Percentiles rank a stretch among this genome's conserved stretches.
Conservation (phyloP, 2,888 invertebrate genomes). For the Epirrita christyi region DNA sequence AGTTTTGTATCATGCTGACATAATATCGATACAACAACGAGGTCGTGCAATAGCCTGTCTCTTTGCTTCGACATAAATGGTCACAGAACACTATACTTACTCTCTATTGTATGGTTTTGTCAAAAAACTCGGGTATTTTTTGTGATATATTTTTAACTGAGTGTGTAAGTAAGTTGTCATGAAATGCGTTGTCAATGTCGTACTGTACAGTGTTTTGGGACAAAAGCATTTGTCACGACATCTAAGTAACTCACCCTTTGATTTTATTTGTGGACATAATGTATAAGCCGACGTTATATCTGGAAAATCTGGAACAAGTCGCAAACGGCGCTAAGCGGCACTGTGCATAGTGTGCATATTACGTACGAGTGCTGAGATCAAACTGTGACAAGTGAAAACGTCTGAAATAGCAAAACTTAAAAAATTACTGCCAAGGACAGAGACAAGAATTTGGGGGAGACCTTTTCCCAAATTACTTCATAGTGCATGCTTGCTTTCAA, state of each 20-base stretch:
- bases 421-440: too few species aligned
- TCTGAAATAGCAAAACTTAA: neutral
- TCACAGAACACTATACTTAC: too few species aligned
- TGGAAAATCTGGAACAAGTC: constrained; percentile 74
- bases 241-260: constrained; percentile 71
- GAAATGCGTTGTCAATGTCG: constrained; percentile 13
- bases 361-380: constrained; percentile 1
- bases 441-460: too few species aligned
- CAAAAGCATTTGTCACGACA: constrained; percentile 47
- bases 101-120: too few species aligned
- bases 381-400: constrained; percentile 11
- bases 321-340: constrained; percentile 52
- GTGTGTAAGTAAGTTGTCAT: neutral
- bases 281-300: constrained; percentile 65
- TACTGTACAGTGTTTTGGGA: constrained; percentile 6
- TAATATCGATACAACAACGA: constrained; percentile 14
- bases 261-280: constrained; percentile 63
- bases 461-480: too few species aligned
- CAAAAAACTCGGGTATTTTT: too few species aligned
- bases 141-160: too few species aligned
- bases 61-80: constrained; percentile 1
- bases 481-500: too few species aligned
- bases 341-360: constrained; percentile 23
- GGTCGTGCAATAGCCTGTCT: constrained; percentile 2
- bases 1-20: constrained; percentile 6